phyloP scores from a whole-genome alignment of 2,888 invertebrate genomes.

The Metallyticus violacea region DNA sequence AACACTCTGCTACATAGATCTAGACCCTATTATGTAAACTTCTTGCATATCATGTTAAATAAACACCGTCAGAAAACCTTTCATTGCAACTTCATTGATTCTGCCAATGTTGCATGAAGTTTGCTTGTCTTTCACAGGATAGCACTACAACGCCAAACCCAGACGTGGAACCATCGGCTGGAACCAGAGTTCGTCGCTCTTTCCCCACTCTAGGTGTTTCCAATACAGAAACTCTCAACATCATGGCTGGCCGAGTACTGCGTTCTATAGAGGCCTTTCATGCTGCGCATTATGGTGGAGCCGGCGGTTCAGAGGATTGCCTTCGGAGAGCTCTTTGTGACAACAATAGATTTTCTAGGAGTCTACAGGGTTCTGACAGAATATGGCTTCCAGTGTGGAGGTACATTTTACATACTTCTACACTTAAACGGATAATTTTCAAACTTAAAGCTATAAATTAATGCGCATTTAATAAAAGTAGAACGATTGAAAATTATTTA shows the following conservation, averaged over 20 bases:
- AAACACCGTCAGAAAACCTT: too few relatives aligned
- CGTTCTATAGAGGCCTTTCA: slow-evolving; percentile 57
- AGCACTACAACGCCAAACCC: not conserved
- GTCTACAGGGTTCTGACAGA: slow-evolving; percentile 54
- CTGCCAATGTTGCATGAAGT: too few relatives aligned
- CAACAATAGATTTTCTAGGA: slow-evolving; percentile 62
- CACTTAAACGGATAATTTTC: too few relatives aligned
- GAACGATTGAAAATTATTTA: too few relatives aligned
- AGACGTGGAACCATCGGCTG: slow-evolving; percentile 14
- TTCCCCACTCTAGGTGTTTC: slow-evolving; percentile 38
- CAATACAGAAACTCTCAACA: slow-evolving; percentile 50
- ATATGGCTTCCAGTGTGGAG: slow-evolving; percentile 76
- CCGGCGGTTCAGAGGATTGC: slow-evolving; percentile 47
- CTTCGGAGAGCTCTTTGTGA: slow-evolving; percentile 63
- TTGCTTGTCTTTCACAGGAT: not conserved
- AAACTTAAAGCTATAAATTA: too few relatives aligned
- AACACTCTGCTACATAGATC: too few relatives aligned
- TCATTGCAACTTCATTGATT: too few relatives aligned
- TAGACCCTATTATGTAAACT: too few relatives aligned
- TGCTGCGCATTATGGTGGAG: slow-evolving; percentile 51
- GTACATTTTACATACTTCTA: too few relatives aligned
- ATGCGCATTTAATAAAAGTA: too few relatives aligned
- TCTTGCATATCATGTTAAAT: too few relatives aligned
- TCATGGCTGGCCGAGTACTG: slow-evolving; percentile 54
- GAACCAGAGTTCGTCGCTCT: slow-evolving; percentile 41